Evolutionary conservation across 2,888 invertebrate genomes (phyloP).

Genomic region (Crossocerus cetratus): DNA sequence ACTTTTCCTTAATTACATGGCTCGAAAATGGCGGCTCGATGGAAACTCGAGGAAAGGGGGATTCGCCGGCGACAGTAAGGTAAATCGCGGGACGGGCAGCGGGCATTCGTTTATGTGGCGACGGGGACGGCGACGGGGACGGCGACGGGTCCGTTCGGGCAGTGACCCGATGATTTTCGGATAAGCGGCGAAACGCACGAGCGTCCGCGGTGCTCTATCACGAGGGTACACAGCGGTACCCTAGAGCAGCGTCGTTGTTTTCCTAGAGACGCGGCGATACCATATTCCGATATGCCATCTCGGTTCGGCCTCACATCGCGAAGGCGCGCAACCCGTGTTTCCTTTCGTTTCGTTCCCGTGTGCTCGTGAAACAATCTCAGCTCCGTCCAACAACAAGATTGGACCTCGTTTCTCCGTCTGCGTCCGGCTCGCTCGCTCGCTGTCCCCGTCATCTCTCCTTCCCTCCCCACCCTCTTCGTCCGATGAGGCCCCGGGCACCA

Average conservation of each 20-base stretch:
- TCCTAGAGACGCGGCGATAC: conserved; percentile 30
- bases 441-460: neutral
- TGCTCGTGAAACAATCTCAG: conserved; percentile 41
- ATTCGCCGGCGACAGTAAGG: conserved; percentile 10
- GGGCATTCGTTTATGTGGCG: neutral
- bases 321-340: conserved; percentile 41
- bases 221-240: conserved; percentile 23
- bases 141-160: conserved; percentile 5
- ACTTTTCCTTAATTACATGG: neutral
- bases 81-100: neutral
- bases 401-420: conserved; percentile 29
- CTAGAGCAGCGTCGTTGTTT: conserved; percentile 29
- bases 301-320: conserved; percentile 16
- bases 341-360: too few species aligned
- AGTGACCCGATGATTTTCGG: conserved; percentile 30
- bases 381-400: conserved; percentile 35
- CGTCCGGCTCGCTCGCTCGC: conserved; percentile 10
- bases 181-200: conserved; percentile 34
- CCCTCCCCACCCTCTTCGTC: neutral
- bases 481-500: neutral
- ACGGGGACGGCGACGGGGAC: neutral
- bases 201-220: conserved; percentile 22
- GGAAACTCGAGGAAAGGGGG: neutral
- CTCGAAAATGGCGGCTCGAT: neutral
- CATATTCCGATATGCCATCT: conserved; percentile 31